These are phyloP conservation scores for Taurulus bubalis DNA, from an alignment of 2,113 vertebrate genomes.

Conservation along the genomic window DNA sequence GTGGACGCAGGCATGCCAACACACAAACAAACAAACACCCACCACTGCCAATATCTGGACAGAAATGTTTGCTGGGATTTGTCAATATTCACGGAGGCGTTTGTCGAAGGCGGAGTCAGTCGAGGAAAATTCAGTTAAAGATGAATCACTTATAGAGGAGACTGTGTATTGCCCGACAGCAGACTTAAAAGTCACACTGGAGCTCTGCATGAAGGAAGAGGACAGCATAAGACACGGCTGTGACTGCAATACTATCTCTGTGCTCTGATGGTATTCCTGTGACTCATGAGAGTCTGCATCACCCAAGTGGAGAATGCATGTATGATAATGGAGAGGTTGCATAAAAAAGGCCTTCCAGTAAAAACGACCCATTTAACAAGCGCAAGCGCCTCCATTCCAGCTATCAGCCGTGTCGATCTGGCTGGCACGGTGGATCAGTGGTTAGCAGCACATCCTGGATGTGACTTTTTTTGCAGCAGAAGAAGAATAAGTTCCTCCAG, in stretches of 20 bases:
- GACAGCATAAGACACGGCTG: background rate
- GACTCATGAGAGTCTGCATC: background rate
- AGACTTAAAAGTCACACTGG: background rate
- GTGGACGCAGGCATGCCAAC: slow-evolving; percentile 33
- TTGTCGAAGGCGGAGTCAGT: slow-evolving; percentile 11
- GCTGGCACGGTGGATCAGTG: background rate
- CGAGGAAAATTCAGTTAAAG: background rate
- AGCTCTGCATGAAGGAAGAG: background rate
- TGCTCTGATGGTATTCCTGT: background rate
- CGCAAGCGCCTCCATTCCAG: background rate
- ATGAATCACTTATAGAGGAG: background rate
- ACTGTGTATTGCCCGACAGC: background rate
- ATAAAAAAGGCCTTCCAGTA: background rate
- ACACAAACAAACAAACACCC: background rate
- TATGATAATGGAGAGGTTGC: slow-evolving; percentile 1
- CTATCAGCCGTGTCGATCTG: background rate
- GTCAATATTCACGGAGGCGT: slow-evolving; percentile 25
- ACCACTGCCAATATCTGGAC: slow-evolving; percentile 3
- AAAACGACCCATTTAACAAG: background rate
- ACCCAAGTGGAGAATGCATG: background rate
- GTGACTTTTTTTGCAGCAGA: background rate
- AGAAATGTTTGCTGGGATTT: slow-evolving; percentile 42
- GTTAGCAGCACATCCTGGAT: slow-evolving; percentile 3
- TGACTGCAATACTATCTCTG: background rate
- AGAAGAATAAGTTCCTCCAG: background rate